Evolutionary conservation across 2,888 invertebrate genomes (phyloP), one percentile per base, ranked within the genome.

Genomic region (Agrotis ipsilon): DNA sequence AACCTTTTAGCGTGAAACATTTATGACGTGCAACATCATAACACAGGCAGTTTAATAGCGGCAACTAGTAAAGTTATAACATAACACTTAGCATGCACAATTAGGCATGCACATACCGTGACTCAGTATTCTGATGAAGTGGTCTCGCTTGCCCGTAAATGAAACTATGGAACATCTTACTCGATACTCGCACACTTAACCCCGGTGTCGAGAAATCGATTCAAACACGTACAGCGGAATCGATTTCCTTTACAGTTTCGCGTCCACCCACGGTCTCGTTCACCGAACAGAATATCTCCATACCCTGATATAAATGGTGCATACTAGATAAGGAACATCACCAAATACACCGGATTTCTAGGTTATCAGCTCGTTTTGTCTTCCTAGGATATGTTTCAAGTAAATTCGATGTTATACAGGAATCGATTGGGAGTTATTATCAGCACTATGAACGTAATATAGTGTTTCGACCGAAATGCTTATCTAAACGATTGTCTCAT

Each of bases 131-230:
- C 61, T 32, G 46, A 80, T 85, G 57, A 80, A 85, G 72, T 63
- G 73, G 63, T 82, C 72, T 77, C 76, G 62, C 80, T 72, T 72
- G 71, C 67, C 80, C 77, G 76, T 81, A 82, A 78, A 85, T 75
- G 76, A 82, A 82, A 82, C 81, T 80, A 75, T 83, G 86, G 88
- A 92, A 92, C 91, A 92, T 91, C 93, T 94, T 90, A 93, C 92
- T 94, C 90, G 89, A 91, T 92, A 88, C 89, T 88, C 88, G 87
- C 87, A 87, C 89, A 92, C 89, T 93, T 94, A 93, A 95, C 94
- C 94, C 80, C 88, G 79, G 90, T 90, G 92, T 92, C 91, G 91
- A 89, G 91, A 86, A 92, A 92, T 91, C 91, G 89, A 90, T 90
- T 90, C 89, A 84, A 90, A 87, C 89, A 90, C 90, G 89, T 89